Percentiles rank a stretch among this genome's conserved stretches.
These are phyloP conservation scores for Zaprionus nigranus DNA, from an alignment of 1,140 invertebrate species.

Conservation along the genomic window DNA sequence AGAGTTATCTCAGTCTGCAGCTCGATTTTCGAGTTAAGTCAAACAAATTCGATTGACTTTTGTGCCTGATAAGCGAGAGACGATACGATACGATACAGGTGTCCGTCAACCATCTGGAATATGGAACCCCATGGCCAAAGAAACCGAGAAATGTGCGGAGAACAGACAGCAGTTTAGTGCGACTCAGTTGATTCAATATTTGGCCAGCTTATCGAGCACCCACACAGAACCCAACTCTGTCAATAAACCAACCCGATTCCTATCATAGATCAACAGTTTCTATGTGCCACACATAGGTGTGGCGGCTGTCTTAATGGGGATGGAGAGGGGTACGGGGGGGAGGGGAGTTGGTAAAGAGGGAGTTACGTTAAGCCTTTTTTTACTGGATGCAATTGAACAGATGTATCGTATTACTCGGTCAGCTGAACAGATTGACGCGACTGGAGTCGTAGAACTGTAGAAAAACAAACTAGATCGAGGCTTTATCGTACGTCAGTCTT, in stretches of 20 bases:
- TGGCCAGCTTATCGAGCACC: constrained; percentile 68
- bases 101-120: constrained; percentile 42
- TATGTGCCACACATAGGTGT: constrained; percentile 13
- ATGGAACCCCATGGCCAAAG: neutral
- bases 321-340: neutral
- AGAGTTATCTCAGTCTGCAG: constrained; percentile 1
- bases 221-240: constrained; percentile 40
- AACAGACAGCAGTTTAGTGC: constrained; percentile 21
- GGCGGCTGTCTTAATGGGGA: neutral
- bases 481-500: neutral
- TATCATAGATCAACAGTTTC: constrained; percentile 50
- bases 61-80: constrained; percentile 33
- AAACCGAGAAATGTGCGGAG: neutral
- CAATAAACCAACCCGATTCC: constrained; percentile 29
- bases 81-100: constrained; percentile 42
- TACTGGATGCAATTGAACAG: constrained; percentile 15
- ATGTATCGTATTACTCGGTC: constrained; percentile 7
- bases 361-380: constrained; percentile 37
- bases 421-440: constrained; percentile 21
- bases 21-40: constrained; percentile 35
- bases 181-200: constrained; percentile 63
- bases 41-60: constrained; percentile 65
- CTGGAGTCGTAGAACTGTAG: neutral
- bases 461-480: neutral
- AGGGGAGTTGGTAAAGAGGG: neutral